Percentiles rank a stretch among this genome's conserved stretches.
Evolutionary conservation across 2,888 invertebrate genomes (phyloP).

Genomic region (Thysanoteuthis rhombus): DNA sequence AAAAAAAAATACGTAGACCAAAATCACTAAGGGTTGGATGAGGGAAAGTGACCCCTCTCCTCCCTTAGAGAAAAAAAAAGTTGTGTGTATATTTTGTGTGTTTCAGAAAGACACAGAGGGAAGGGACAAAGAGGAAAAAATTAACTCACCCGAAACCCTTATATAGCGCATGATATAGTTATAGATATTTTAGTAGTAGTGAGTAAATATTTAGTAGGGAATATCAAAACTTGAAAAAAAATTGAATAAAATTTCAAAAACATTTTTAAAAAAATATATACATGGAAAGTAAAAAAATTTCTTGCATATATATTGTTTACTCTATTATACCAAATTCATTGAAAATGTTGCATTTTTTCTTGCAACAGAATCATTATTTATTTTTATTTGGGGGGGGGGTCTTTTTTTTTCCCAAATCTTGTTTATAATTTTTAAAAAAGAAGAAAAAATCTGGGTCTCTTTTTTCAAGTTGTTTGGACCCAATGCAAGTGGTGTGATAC

Average conservation of each 20-base stretch:
- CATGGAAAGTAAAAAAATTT: neutral
- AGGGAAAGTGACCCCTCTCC: neutral
- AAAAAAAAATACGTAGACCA: neutral
- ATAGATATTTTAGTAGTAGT: neutral
- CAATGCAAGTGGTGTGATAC: conserved; percentile 14
- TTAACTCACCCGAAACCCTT: neutral
- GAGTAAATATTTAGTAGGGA: neutral
- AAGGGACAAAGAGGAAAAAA: neutral
- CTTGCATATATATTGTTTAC: conserved; percentile 12
- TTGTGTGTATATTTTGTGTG: neutral
- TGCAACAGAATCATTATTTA: conserved; percentile 12
- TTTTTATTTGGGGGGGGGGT: neutral
- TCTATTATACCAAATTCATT: neutral
- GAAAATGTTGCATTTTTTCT: neutral
- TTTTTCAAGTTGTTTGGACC: conserved; percentile 15
- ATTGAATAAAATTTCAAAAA: neutral
- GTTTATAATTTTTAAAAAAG: neutral
- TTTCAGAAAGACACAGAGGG: neutral
- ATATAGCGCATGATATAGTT: neutral
- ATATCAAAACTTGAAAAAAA: neutral
- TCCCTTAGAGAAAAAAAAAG: neutral
- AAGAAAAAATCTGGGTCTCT: neutral
- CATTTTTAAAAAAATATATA: neutral
- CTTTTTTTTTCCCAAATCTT: neutral
- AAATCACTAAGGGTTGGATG: neutral